Evolutionary conservation across 2,888 invertebrate species (phyloP).

Genomic region (Caenorhabditis sp.): DNA sequence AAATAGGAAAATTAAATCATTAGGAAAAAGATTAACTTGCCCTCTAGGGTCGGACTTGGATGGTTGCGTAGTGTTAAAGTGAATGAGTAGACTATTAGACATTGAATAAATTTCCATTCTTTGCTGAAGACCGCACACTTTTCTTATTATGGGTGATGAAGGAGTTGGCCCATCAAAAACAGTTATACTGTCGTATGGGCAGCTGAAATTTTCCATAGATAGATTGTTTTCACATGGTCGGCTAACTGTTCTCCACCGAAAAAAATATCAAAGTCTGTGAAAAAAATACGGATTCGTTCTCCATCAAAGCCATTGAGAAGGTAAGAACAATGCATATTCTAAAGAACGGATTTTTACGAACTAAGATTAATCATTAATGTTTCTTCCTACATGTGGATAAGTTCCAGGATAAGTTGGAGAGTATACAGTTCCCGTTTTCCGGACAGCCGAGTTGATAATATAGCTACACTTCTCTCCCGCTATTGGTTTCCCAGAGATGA

Average conservation of each 20-base stretch:
- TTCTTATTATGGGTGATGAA: constrained; percentile 84
- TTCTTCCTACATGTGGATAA: constrained; percentile 85
- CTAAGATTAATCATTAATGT: background rate
- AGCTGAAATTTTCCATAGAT: too few relatives aligned
- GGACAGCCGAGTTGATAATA: constrained; percentile 68
- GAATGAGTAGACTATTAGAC: constrained; percentile 72
- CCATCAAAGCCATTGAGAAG: constrained; percentile 91
- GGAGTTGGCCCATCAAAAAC: constrained; percentile 95
- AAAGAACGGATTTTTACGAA: constrained; percentile 9
- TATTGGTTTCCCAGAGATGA: constrained; percentile 70
- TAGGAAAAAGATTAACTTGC: constrained; percentile 79
- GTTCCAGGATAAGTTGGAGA: constrained; percentile 99
- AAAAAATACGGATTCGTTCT: constrained; percentile 93
- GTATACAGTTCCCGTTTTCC: constrained; percentile 87
- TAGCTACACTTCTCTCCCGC: constrained; percentile 68
- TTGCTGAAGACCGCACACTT: constrained; percentile 79
- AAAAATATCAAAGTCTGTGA: constrained; percentile 97
- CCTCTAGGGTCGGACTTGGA: constrained; percentile 92
- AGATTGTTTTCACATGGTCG: background rate
- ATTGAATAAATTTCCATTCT: constrained; percentile 76
- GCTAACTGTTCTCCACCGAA: constrained; percentile 89
- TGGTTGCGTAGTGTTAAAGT: constrained; percentile 79
- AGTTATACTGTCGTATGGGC: constrained; percentile 97
- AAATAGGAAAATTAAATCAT: background rate
- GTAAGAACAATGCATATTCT: constrained; percentile 79